Evolutionary conservation across 2,113 vertebrate genomes (phyloP).

Genomic region (Onychostruthus taczanowskii): DNA sequence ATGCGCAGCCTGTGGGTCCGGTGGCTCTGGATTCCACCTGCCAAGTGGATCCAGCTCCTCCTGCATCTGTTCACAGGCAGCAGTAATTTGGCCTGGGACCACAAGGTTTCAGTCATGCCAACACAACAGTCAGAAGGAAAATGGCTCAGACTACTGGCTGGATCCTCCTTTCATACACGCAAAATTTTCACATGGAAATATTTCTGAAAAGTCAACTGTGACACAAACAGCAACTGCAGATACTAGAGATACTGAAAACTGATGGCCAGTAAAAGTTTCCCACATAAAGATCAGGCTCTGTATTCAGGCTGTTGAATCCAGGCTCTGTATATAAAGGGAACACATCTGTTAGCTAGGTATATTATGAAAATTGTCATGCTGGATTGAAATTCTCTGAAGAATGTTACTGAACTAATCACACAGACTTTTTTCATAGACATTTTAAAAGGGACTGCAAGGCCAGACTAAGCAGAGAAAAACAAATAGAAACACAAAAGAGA

Average conservation of each 20-base stretch:
- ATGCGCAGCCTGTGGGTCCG: not conserved
- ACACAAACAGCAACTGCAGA: not conserved
- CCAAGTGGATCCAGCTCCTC: not conserved
- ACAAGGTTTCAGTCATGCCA: not conserved
- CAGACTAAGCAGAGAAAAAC: not conserved
- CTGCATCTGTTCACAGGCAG: not conserved
- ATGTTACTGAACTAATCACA: not conserved
- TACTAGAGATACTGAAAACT: not conserved
- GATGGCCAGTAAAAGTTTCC: not conserved
- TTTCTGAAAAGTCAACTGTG: not conserved
- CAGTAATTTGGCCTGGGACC: not conserved
- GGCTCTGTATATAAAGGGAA: not conserved
- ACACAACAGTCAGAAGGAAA: not conserved
- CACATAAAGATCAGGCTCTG: not conserved
- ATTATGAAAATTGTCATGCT: not conserved
- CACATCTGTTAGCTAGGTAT: not conserved
- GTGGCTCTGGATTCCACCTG: not conserved
- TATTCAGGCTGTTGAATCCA: not conserved
- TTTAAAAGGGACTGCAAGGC: not conserved
- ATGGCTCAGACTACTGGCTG: not conserved
- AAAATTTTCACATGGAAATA: not conserved
- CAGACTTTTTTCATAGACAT: not conserved
- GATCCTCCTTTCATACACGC: not conserved
- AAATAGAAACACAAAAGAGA: not conserved
- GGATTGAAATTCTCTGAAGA: not conserved